Evolutionary conservation across 1,140 invertebrate species (phyloP), one percentile per base, ranked within the genome.

Genomic region (Tetraneura akinire): DNA sequence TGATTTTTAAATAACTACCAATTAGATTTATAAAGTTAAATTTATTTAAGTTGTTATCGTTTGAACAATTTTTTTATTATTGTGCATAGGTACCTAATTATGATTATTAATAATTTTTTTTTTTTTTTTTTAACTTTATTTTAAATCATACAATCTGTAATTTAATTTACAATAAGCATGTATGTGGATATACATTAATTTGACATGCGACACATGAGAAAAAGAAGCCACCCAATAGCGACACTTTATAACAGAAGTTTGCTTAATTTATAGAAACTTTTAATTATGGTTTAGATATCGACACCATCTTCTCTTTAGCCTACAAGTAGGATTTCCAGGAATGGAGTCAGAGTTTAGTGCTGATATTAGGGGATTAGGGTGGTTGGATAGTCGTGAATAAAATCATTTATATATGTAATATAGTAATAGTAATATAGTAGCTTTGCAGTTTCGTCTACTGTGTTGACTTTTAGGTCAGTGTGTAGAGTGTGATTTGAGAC

Each of bases 221-320:
- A 53, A 53, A 53, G 51, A 53, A 53, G 18, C n/a, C 51, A 53
- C n/a, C 51, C 51, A 53, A 53, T 21, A 53, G 8, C 51, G 4
- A 53, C 18, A 53, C n/a, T 21, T 53, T 53, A 21, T 53, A 21
- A 53, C 9, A 53, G n/a, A 53, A 53, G n/a, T 53, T 53, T n/a
- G 51, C 21, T 53, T 53, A 53, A 14, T 53, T 53, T 53, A 53
- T 53, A 53, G n/a, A n/a, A n/a, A n/a, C n/a, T n/a, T n/a, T n/a
- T 8, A 10, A 2, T 21, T 53, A 4, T 53, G 18, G 2, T 18
- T 53, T 53, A 16, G 51, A 21, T 21, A 16, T n/a, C 51, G 51
- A 53, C 18, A 53, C n/a, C 51, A 53, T 53, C 51, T 53, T 53
- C 49, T 21, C 18, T 53, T 53, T n/a, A 53, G n/a, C n/a, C n/a